These are phyloP conservation scores for Labia minor DNA, from an alignment of 2,888 invertebrate species.

Conservation along the genomic window DNA sequence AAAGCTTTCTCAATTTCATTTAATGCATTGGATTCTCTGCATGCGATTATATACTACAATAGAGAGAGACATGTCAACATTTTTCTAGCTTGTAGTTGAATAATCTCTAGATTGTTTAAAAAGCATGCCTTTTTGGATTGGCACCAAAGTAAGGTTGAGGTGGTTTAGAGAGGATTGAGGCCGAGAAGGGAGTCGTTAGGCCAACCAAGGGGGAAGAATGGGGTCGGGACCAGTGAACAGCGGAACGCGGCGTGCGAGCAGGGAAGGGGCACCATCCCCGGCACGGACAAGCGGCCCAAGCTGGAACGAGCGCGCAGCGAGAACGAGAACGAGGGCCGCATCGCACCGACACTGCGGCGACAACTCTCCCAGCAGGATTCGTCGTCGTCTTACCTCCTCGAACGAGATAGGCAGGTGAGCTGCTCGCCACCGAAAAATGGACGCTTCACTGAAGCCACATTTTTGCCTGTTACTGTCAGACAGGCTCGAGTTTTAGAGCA, in stretches of 20 bases:
- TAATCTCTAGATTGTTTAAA: background rate
- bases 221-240: slow-evolving; percentile 33
- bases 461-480: too few species aligned
- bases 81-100: background rate
- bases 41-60: too few species aligned
- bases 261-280: slow-evolving; percentile 38
- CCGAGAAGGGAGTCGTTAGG: slow-evolving; percentile 27
- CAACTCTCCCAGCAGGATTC: slow-evolving; percentile 80
- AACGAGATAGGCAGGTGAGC: slow-evolving; percentile 14
- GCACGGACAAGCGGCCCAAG: slow-evolving; percentile 71
- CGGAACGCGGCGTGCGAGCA: slow-evolving; percentile 38
- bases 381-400: slow-evolving; percentile 28
- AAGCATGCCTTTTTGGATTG: background rate
- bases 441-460: too few species aligned
- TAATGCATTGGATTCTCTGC: background rate
- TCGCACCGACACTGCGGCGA: slow-evolving; percentile 62
- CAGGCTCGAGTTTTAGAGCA: too few species aligned
- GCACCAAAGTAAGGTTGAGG: background rate
- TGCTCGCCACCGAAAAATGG: too few species aligned
- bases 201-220: slow-evolving; percentile 31
- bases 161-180: background rate
- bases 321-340: slow-evolving; percentile 72
- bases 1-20: background rate
- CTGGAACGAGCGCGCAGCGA: slow-evolving; percentile 77
- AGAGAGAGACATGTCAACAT: background rate